Evolutionary conservation across 1,140 invertebrate species (phyloP).

Genomic region (Potamilus streckersoni): DNA sequence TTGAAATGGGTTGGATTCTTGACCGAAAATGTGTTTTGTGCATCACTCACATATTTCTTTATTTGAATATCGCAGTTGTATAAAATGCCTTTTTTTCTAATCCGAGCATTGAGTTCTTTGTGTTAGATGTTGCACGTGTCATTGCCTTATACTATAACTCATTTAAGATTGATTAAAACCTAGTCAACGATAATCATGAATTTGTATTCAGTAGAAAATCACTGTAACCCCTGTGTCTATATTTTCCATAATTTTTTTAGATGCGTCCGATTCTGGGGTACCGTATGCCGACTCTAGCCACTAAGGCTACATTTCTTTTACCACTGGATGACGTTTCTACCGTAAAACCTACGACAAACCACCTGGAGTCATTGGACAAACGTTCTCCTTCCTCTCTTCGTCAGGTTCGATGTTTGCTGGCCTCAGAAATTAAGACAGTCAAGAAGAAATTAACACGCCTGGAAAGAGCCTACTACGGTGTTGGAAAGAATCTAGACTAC

Average conservation of each 20-base stretch:
- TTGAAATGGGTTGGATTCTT: too few species aligned
- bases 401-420: conserved; percentile 32
- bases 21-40: too few species aligned
- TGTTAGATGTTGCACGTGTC: too few species aligned
- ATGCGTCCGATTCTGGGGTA: conserved; percentile 44
- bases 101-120: too few species aligned
- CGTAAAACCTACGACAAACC: conserved; percentile 3
- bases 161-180: too few species aligned
- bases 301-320: conserved; percentile 33
- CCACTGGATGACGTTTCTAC: conserved; percentile 21
- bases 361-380: conserved; percentile 19
- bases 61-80: too few species aligned
- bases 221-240: too few species aligned
- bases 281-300: conserved; percentile 46
- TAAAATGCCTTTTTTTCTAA: too few species aligned
- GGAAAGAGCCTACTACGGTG: conserved; percentile 46
- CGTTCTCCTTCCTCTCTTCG: conserved; percentile 37
- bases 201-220: too few species aligned
- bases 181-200: too few species aligned
- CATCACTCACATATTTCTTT: too few species aligned
- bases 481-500: conserved; percentile 31
- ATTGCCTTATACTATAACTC: too few species aligned
- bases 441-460: conserved; percentile 32
- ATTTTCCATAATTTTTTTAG: conserved; percentile 18
- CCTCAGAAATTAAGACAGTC: conserved; percentile 31